phyloP scores from a whole-genome alignment of 2,888 invertebrate species.

The Pollenia labialis region DNA sequence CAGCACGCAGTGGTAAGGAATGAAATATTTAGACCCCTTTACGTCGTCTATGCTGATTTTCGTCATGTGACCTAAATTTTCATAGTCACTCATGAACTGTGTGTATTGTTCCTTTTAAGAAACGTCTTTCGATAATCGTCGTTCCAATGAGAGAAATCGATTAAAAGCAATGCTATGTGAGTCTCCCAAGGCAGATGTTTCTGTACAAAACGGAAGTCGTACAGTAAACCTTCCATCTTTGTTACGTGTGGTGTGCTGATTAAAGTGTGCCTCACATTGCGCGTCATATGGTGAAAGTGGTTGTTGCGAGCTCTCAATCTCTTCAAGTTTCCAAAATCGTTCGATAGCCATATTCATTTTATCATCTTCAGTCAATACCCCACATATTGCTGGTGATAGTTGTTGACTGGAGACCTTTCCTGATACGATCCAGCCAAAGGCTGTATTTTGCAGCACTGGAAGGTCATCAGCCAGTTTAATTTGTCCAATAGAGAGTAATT shows the following conservation, averaged over 20 bases:
- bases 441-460: too few species aligned
- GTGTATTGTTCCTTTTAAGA: too few species aligned
- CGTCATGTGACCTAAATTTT: too few species aligned
- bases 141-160: background rate
- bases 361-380: background rate
- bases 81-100: too few species aligned
- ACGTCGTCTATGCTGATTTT: too few species aligned
- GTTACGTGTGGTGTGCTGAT: background rate
- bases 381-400: too few species aligned
- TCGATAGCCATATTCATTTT: background rate
- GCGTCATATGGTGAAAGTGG: too few species aligned
- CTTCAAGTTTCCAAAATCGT: background rate
- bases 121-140: background rate
- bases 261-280: too few species aligned
- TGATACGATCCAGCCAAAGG: background rate
- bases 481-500: background rate
- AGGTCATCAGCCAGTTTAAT: too few species aligned
- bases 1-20: too few species aligned
- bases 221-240: background rate
- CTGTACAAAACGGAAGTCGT: conserved; percentile 10
- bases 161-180: conserved; percentile 15
- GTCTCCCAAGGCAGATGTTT: background rate
- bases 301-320: background rate
- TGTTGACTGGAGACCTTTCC: too few species aligned
- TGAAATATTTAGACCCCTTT: too few species aligned